Conservation (phyloP, 2,113 vertebrate species). For the Toxostoma redivivum region DNA sequence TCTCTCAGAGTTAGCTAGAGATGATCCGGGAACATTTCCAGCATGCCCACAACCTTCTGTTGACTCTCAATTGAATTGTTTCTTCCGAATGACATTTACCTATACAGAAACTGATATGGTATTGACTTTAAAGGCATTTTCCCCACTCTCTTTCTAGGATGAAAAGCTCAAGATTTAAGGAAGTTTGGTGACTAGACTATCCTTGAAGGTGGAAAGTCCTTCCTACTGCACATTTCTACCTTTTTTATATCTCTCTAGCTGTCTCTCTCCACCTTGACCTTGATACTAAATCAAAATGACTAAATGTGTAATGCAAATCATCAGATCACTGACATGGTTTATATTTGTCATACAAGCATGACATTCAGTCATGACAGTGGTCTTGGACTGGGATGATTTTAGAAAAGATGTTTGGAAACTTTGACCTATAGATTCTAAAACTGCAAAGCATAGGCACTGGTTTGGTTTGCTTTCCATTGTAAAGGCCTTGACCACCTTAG, state of each 20-base stretch:
- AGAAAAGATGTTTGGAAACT: neutral
- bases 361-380: neutral
- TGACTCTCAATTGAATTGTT: neutral
- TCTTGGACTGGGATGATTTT: neutral
- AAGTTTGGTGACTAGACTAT: neutral
- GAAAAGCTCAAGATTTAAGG: neutral
- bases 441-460: neutral
- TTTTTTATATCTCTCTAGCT: neutral
- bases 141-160: neutral
- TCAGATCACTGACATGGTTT: neutral
- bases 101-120: neutral
- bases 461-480: neutral
- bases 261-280: neutral
- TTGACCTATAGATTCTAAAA: neutral
- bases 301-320: neutral
- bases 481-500: neutral
- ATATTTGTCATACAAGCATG: neutral
- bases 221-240: neutral
- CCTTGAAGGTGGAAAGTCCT: neutral
- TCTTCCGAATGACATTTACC: neutral
- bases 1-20: neutral
- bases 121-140: neutral
- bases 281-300: neutral
- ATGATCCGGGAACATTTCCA: neutral
- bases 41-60: neutral